Conservation (phyloP, 2,797 vertebrate species). For the Coccyzus lansbergi region DNA sequence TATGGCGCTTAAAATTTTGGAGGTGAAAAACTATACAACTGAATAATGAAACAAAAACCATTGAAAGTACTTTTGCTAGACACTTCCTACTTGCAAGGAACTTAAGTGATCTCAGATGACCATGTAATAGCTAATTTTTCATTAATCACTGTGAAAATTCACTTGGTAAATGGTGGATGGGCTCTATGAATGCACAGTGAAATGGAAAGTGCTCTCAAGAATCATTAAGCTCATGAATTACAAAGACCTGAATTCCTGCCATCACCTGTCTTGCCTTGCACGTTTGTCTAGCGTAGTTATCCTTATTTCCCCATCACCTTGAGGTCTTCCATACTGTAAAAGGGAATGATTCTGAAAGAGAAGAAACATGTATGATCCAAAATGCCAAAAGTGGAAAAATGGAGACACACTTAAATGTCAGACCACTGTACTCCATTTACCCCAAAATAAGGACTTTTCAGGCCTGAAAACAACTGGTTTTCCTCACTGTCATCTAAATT, state of each 20-base stretch:
- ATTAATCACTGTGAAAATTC: background rate
- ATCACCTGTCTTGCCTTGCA: slow-evolving; percentile 95
- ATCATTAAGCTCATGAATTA: background rate
- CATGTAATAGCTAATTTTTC: background rate
- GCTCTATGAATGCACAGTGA: background rate
- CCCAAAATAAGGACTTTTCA: background rate
- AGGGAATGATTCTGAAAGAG: slow-evolving; percentile 90
- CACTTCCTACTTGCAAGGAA: background rate
- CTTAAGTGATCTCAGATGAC: background rate
- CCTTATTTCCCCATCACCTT: slow-evolving; percentile 94
- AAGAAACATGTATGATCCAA: background rate
- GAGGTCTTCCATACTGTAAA: slow-evolving; percentile 90
- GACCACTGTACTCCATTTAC: background rate
- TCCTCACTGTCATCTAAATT: background rate
- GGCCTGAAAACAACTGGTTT: background rate
- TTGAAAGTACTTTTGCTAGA: background rate
- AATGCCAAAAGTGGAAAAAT: background rate
- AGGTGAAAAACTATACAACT: background rate
- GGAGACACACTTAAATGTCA: background rate
- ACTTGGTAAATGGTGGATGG: background rate
- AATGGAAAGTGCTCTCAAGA: background rate
- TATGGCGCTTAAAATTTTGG: background rate
- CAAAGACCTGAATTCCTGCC: background rate
- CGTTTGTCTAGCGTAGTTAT: slow-evolving; percentile 93
- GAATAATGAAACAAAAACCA: background rate